Evolutionary conservation across 2,113 vertebrate species (phyloP), one percentile per base, ranked within the genome.

Genomic region (Fregata magnificens): DNA sequence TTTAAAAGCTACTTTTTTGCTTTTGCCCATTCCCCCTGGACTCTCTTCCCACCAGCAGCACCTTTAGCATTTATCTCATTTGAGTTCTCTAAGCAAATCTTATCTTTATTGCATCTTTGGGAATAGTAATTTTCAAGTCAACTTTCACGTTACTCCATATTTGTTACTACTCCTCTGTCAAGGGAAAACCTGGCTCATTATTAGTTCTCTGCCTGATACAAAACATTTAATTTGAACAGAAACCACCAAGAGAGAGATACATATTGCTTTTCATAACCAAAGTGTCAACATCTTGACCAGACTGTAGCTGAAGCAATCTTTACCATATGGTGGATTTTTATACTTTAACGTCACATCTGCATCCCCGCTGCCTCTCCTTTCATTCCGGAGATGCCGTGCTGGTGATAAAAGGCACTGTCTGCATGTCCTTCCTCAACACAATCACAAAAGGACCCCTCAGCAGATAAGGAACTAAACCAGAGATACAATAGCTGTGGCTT

Each of bases 201-300:
- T 98, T 98, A 98, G 97, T 96, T 98, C 95, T 96, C 97, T 98
- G 97, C 96, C 95, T 98, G 97, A 98, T 85, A 93, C 97, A 97
- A 98, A 98, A 96, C 96, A 98, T 98, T 98, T 98, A 98, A 98
- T 98, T 98, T 98, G 93, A 98, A 95, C 95, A 97, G 96, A 98
- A 98, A 98, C 93, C 93, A 96, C 96, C 91, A 91, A 93, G 97
- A 96, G 97, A 97, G 97, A 98, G 97, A 97, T 97, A 97, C 98
- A 97, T 96, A 98, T 97, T 97, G 91, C 90, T 96, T 98, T 98
- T 98, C 97, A 97, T 97, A 98, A 83, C 88, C 95, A 93, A 98
- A 97, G 96, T 98, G 97, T 98, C 97, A 98, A 85, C 92, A 96
- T 93, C 88, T 97, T 98, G 98, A 97, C 97, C 97, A 95, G 93